phyloP scores from a whole-genome alignment of 2,797 vertebrate genomes.

The Oreochromis mossambicus region DNA sequence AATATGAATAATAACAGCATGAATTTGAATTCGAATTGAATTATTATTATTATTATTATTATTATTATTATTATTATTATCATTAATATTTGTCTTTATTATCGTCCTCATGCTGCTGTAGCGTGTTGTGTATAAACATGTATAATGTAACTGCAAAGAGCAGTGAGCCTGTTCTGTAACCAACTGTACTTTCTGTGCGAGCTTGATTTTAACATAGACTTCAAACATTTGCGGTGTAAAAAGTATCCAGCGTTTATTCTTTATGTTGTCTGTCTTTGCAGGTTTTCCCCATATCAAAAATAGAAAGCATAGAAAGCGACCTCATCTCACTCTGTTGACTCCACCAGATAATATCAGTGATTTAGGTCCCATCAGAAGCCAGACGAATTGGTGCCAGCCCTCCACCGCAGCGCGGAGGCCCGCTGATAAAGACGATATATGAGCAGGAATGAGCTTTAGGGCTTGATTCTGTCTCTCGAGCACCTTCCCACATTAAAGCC shows the following conservation, averaged over 20 bases:
- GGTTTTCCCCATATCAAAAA: neutral
- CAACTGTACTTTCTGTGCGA: neutral
- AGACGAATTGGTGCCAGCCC: neutral
- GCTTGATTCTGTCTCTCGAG: slow-evolving; percentile 5
- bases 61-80: no score
- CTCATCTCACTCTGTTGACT: neutral
- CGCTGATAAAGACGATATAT: slow-evolving; percentile 52
- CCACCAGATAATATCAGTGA: slow-evolving; percentile 34
- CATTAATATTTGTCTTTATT: neutral
- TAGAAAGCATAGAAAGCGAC: neutral
- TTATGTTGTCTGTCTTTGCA: neutral
- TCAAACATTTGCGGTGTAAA: neutral
- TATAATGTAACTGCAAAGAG: neutral
- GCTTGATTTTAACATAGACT: neutral
- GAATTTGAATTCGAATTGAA: neutral
- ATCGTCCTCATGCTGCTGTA: neutral
- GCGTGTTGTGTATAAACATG: neutral
- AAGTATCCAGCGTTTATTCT: neutral
- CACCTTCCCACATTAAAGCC: slow-evolving; percentile 9
- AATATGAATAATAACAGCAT: neutral
- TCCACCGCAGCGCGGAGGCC: neutral
- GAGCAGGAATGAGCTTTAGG: slow-evolving; percentile 7
- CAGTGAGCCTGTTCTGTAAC: neutral
- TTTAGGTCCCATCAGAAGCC: slow-evolving; percentile 22
- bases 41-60: neutral